Conservation (phyloP, 2,113 vertebrate genomes). For the Cettia cetti region DNA sequence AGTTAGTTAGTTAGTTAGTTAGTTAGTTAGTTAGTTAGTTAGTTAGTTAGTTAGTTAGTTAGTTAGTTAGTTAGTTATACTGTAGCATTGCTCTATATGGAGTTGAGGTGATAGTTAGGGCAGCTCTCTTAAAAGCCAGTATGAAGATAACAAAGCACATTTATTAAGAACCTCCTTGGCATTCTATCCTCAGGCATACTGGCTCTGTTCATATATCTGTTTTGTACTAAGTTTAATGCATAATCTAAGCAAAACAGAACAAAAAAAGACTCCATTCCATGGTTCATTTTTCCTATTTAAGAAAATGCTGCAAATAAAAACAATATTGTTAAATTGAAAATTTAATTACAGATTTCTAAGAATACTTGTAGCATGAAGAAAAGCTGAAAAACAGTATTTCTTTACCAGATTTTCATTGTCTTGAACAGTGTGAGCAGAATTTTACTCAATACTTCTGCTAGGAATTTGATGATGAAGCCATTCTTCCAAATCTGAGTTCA, state of each 20-base stretch:
- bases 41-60: no score
- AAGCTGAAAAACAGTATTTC: not conserved
- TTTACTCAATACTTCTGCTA: not conserved
- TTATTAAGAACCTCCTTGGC: not conserved
- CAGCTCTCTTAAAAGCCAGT: not conserved
- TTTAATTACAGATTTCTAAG: not conserved
- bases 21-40: no score
- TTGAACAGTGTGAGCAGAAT: not conserved
- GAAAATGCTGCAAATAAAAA: not conserved
- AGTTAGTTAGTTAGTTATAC: not conserved
- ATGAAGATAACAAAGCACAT: not conserved
- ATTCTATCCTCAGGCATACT: not conserved
- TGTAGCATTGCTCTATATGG: not conserved
- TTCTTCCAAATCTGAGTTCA: not conserved
- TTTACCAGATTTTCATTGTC: not conserved
- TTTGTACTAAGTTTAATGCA: not conserved
- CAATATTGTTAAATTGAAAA: not conserved
- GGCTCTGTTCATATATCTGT: not conserved
- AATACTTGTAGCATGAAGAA: not conserved
- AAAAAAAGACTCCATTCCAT: accelerated
- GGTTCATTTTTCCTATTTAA: not conserved
- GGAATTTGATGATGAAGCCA: not conserved
- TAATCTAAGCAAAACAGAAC: not conserved
- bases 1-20: no score
- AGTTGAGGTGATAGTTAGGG: not conserved